Base-by-base conservation (phyloP, 2,888 invertebrate genomes). In the Nemurella pictetii region DNA sequence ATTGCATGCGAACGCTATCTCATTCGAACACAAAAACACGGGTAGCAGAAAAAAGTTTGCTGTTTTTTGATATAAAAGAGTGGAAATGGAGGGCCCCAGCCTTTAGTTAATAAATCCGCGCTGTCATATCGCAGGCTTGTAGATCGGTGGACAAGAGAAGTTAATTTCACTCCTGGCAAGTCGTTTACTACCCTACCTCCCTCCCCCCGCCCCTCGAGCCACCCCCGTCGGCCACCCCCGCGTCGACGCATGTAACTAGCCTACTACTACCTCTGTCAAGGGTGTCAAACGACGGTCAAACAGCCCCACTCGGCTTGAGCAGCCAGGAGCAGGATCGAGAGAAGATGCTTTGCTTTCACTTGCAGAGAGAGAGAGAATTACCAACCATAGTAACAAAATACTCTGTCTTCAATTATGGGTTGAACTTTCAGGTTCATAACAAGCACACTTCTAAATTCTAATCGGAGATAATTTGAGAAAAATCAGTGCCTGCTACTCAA, bases 81-180 rank as follows among this genome's bases (percentile, higher is more conserved):
- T n/a, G 12, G 30, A n/a, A n/a, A 29, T 30, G 30, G 28, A 78
- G 20, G 78, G 15, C 5, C n/a, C 30, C 1, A 12, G 29, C 30
- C 30, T 78, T 78, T 30, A 78, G 82, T 82, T 82, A 82, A 82
- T 82, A 82, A 82, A 82, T 82, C 82, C 72, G 55, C 27, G 55
- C 82, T 82, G 82, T 82, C 82, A 82, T 82, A 82, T 82, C 72
- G 5, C 29, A 72, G 82, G 28, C 72, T 5, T 28, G 72, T 78
- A 29, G 29, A 72, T 82, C 25, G 28, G 9, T 28, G 82, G 82
- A 82, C 82, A 82, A 82, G 82, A 72, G 82, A 82, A 72, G 82
- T 82, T 82, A 82, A 82, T 82, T 82, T 82, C 82, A 82, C 55
- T 82, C 82, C 82, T 28, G 82, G 82, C 55, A 82, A 82, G 82